Conservation (phyloP, 2,888 invertebrate species). For the Hirtodrosophila histrioides region DNA sequence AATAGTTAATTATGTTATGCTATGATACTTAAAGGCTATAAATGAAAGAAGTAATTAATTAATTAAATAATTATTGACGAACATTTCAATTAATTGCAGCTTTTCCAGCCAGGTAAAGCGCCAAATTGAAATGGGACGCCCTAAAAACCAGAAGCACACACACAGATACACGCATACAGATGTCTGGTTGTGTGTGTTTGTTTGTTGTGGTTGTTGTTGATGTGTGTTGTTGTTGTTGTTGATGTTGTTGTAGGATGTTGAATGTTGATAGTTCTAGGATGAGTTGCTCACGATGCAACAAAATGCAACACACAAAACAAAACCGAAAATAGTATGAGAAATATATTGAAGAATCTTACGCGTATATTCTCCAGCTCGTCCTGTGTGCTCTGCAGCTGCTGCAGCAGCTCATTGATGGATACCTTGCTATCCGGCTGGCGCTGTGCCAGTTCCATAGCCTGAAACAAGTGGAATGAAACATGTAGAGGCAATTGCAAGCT, state of each 20-base stretch:
- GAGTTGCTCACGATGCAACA: conserved; percentile 78
- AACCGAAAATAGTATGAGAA: conserved; percentile 82
- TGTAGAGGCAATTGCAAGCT: neutral
- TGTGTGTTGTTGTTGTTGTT: conserved; percentile 17
- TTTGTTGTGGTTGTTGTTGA: conserved; percentile 11
- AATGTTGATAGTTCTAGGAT: conserved; percentile 29
- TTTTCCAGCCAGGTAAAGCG: conserved; percentile 71
- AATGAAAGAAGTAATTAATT: conserved; percentile 17
- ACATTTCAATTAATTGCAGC: conserved; percentile 72
- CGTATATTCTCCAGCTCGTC: conserved; percentile 94
- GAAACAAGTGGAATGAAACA: conserved; percentile 29
- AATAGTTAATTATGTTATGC: conserved; percentile 38
- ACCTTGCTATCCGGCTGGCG: conserved; percentile 88
- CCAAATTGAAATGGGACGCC: conserved; percentile 62
- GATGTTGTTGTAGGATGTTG: conserved; percentile 15
- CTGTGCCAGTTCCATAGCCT: conserved; percentile 85
- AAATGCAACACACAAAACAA: conserved; percentile 84
- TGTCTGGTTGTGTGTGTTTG: conserved; percentile 27
- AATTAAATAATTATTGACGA: conserved; percentile 16
- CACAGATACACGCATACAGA: conserved; percentile 6
- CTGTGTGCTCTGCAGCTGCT: conserved; percentile 93
- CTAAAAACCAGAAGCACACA: conserved; percentile 23
- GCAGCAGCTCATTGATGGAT: conserved; percentile 92
- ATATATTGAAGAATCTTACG: conserved; percentile 87
- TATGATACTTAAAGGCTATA: conserved; percentile 62